Evolutionary conservation across 2,797 vertebrate genomes (phyloP).

Genomic region (Sebastes wilsoni): DNA sequence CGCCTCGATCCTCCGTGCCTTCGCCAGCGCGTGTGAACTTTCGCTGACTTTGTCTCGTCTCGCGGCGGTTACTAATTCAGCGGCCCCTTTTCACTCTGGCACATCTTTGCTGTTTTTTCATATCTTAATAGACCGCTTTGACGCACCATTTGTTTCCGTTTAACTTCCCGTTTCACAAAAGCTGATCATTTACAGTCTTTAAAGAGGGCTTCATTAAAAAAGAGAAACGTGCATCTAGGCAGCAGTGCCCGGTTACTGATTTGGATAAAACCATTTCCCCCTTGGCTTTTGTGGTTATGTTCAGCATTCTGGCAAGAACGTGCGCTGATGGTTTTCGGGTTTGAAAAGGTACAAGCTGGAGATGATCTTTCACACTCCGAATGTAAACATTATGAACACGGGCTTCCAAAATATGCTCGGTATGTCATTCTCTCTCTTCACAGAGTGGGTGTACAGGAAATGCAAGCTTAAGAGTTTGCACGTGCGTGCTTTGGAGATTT

Average conservation of each 20-base stretch:
- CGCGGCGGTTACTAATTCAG: neutral
- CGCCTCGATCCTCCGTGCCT: neutral
- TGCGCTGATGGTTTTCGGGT: neutral
- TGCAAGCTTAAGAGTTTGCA: neutral
- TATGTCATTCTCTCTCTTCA: conserved; percentile 11
- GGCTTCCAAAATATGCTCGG: conserved; percentile 25
- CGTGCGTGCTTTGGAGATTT: neutral
- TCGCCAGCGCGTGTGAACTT: conserved; percentile 57
- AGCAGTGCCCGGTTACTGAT: neutral
- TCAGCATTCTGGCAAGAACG: neutral
- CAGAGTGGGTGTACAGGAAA: neutral
- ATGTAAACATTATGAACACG: conserved; percentile 39
- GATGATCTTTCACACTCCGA: conserved; percentile 10
- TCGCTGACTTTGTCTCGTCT: conserved; percentile 40
- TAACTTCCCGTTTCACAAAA: neutral
- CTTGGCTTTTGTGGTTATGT: neutral
- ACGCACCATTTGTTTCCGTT: neutral
- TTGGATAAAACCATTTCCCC: neutral
- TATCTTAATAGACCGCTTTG: neutral
- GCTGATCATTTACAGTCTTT: neutral
- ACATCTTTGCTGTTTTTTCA: neutral
- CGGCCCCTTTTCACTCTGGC: neutral
- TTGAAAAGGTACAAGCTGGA: conserved; percentile 13
- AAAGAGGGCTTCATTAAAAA: neutral
- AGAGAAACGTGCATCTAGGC: neutral